Conservation (phyloP, 2,888 invertebrate species). For the Sinelater perroti region DNA sequence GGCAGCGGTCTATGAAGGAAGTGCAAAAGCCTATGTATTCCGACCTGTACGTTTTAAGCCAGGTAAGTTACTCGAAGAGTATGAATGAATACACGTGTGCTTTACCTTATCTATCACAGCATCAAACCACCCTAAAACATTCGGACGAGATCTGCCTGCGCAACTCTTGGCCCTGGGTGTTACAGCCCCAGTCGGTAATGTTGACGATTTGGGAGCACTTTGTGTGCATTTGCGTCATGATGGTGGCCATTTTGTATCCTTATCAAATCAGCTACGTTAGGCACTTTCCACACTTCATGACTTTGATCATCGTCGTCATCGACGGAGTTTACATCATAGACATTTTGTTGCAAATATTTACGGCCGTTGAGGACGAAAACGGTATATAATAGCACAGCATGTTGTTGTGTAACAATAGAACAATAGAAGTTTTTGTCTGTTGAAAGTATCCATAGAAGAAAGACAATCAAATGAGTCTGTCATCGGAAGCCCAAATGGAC, state of each 20-base stretch:
- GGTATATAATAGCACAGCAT: conserved; percentile 18
- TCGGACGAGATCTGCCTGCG: conserved; percentile 42
- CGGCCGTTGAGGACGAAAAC: conserved; percentile 44
- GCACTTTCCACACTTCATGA: background rate
- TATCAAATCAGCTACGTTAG: conserved; percentile 33
- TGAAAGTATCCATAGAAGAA: no score
- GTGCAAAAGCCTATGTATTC: conserved; percentile 3
- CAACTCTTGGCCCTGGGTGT: conserved; percentile 44
- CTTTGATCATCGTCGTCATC: conserved; percentile 22
- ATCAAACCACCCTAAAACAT: conserved; percentile 27
- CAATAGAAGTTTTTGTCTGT: no score
- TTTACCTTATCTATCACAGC: no score
- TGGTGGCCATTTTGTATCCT: conserved; percentile 39
- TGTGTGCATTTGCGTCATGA: conserved; percentile 28
- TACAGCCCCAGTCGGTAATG: conserved; percentile 41
- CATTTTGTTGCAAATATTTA: conserved; percentile 42
- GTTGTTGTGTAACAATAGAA: background rate
- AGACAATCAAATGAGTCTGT: no score
- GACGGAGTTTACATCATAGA: conserved; percentile 40
- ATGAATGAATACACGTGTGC: no score
- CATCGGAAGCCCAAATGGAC: no score
- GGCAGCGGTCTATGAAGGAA: background rate
- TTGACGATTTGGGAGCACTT: conserved; percentile 41
- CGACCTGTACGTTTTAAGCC: conserved; percentile 32
- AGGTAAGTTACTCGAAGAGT: conserved; percentile 16